phyloP scores from a whole-genome alignment of 2,888 invertebrate species.

The Eristalis pertinax region DNA sequence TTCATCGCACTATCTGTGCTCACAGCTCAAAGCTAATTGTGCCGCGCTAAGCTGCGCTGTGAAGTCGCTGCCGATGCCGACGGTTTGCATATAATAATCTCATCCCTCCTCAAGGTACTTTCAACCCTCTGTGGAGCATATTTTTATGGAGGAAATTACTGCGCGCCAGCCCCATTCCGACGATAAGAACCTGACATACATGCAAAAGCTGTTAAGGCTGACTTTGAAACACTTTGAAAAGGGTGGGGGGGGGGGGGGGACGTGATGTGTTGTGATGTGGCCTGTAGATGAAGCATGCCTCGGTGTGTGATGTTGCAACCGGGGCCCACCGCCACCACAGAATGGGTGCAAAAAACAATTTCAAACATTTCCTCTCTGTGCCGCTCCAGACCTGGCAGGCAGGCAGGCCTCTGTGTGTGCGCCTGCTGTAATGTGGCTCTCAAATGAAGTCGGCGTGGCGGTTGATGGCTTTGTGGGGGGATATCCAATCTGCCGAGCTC shows the following conservation, averaged over 20 bases:
- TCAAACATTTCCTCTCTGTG: slow-evolving; percentile 66
- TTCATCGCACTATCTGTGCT: slow-evolving; percentile 23
- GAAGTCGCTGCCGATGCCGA: slow-evolving; percentile 2
- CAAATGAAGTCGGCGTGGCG: slow-evolving; percentile 44
- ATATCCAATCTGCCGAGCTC: slow-evolving; percentile 9
- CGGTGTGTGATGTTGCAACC: slow-evolving; percentile 6
- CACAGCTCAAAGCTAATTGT: slow-evolving; percentile 63
- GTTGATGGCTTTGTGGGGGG: background rate
- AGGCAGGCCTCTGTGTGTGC: slow-evolving; percentile 33
- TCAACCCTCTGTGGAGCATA: slow-evolving; percentile 12
- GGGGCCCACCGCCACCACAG: background rate
- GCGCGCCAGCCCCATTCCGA: background rate
- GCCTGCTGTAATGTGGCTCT: slow-evolving; percentile 51
- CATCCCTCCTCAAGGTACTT: slow-evolving; percentile 17
- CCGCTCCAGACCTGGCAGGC: slow-evolving; percentile 1
- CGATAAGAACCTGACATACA: slow-evolving; percentile 58
- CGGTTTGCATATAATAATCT: slow-evolving; percentile 62
- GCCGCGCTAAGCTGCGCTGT: slow-evolving; percentile 58
- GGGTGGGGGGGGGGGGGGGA: background rate
- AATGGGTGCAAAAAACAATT: slow-evolving; percentile 57
- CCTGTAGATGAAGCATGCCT: background rate
- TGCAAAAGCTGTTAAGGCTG: slow-evolving; percentile 67
- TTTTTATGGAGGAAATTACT: slow-evolving; percentile 54
- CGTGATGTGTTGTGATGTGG: background rate
- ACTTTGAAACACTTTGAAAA: slow-evolving; percentile 47